Evolutionary conservation across 2,113 vertebrate species (phyloP).

Genomic region (Urocitellus parryii): DNA sequence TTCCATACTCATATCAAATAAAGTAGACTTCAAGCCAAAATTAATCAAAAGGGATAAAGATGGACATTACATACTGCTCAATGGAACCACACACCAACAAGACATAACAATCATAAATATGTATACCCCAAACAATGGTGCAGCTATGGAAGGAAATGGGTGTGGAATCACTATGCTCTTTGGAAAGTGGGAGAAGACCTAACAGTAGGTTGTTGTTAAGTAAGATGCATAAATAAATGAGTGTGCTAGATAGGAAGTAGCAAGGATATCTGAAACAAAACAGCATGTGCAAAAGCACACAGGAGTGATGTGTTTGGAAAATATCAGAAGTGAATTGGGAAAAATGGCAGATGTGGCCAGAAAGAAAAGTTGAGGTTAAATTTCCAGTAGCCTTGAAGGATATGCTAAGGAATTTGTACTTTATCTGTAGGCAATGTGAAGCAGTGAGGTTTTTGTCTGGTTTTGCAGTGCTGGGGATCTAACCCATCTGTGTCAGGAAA

Average conservation of each 20-base stretch:
- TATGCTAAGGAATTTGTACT: neutral
- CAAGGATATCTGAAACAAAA: constrained; percentile 20
- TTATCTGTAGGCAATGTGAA: neutral
- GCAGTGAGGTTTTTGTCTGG: neutral
- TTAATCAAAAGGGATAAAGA: too few relatives aligned
- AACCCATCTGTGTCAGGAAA: neutral
- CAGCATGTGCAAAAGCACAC: neutral
- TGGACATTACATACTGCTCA: too few relatives aligned
- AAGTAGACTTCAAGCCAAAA: too few relatives aligned
- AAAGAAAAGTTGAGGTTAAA: neutral
- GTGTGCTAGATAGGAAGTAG: neutral
- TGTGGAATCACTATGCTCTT: neutral
- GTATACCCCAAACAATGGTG: too few relatives aligned
- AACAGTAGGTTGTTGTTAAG: neutral
- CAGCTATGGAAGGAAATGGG: neutral
- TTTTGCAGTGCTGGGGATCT: neutral
- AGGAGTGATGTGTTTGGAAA: neutral
- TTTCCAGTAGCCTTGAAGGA: neutral
- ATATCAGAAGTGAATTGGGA: constrained; percentile 19
- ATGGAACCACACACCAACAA: too few relatives aligned
- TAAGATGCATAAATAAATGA: constrained; percentile 35
- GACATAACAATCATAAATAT: too few relatives aligned
- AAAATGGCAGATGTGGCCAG: neutral
- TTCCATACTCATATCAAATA: too few relatives aligned
- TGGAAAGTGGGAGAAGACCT: neutral